A percentile compares a stretch with the other conserved stretches of the same genome.
Conservation (phyloP, 2,113 vertebrate genomes). For the Bubo blakistoni region DNA sequence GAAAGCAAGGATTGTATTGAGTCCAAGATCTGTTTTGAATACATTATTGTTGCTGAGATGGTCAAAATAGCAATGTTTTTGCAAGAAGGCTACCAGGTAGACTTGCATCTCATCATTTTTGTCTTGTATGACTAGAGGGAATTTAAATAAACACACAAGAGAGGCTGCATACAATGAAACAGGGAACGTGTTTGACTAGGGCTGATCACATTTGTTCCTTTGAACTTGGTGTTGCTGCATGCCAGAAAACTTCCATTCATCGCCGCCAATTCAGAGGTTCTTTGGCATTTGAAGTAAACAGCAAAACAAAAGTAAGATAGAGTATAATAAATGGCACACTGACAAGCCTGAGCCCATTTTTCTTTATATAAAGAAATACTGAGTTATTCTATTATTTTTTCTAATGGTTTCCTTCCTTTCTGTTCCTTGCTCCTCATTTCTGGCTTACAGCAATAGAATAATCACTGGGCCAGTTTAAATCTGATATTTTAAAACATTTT, state of each 20-base stretch:
- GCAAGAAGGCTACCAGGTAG: not conserved
- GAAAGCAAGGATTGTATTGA: not conserved
- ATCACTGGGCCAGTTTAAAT: not conserved
- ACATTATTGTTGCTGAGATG: not conserved
- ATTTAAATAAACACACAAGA: slow-evolving; percentile 11
- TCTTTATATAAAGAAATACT: not conserved
- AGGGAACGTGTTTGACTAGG: not conserved
- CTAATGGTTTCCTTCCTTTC: slow-evolving; percentile 33
- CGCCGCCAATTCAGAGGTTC: not conserved
- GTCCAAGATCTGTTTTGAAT: not conserved
- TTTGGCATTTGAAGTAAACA: slow-evolving; percentile 38
- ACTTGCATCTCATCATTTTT: not conserved
- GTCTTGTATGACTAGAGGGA: not conserved
- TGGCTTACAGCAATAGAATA: not conserved
- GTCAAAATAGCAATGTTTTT: not conserved
- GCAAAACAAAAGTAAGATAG: slow-evolving; percentile 27
- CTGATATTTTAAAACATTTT: not conserved
- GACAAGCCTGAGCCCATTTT: not conserved
- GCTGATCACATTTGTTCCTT: not conserved
- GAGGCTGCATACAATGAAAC: not conserved
- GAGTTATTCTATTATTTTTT: slow-evolving; percentile 20
- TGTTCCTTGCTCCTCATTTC: not conserved
- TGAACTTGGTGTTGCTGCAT: not conserved
- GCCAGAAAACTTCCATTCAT: slow-evolving; percentile 53
- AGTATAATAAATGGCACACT: slow-evolving; percentile 39